Evolutionary conservation across 2,888 invertebrate genomes (phyloP).

Genomic region (Autographa pulchrina): DNA sequence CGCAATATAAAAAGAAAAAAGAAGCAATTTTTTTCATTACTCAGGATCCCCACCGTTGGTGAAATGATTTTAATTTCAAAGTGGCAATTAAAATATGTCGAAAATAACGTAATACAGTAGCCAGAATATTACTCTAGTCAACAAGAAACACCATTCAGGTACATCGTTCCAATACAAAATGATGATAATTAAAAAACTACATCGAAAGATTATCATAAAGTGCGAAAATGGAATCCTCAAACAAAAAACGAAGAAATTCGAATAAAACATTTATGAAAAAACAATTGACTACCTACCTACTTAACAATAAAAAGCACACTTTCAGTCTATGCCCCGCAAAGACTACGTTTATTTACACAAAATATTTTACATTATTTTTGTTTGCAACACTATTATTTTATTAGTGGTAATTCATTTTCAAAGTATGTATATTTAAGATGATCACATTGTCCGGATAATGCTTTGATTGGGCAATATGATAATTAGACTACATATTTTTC

Average conservation of each 20-base stretch:
- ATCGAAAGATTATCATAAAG: slow-evolving; percentile 7
- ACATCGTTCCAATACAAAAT: slow-evolving; percentile 30
- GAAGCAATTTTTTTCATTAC: no score
- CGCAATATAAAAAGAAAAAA: no score
- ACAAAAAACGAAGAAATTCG: slow-evolving; percentile 15
- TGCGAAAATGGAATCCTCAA: slow-evolving; percentile 15
- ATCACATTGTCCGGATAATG: slow-evolving; percentile 29
- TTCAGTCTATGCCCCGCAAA: slow-evolving; percentile 67
- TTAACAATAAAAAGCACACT: slow-evolving; percentile 60
- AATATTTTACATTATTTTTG: slow-evolving; percentile 43
- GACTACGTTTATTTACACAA: slow-evolving; percentile 59
- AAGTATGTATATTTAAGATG: slow-evolving; percentile 17
- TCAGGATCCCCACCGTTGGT: no score
- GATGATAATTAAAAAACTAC: background rate
- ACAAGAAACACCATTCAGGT: slow-evolving; percentile 48
- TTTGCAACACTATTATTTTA: slow-evolving; percentile 23
- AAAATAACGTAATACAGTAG: background rate
- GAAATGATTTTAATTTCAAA: no score
- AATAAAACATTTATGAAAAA: slow-evolving; percentile 27
- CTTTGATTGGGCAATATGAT: slow-evolving; percentile 44
- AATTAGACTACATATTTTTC: slow-evolving; percentile 45
- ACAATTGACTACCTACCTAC: slow-evolving; percentile 41
- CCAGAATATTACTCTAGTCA: slow-evolving; percentile 6
- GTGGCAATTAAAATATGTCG: background rate
- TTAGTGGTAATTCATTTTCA: slow-evolving; percentile 42